These are phyloP conservation scores for Sorex araneus DNA, from an alignment of 2,113 vertebrate species.

Conservation along the genomic window DNA sequence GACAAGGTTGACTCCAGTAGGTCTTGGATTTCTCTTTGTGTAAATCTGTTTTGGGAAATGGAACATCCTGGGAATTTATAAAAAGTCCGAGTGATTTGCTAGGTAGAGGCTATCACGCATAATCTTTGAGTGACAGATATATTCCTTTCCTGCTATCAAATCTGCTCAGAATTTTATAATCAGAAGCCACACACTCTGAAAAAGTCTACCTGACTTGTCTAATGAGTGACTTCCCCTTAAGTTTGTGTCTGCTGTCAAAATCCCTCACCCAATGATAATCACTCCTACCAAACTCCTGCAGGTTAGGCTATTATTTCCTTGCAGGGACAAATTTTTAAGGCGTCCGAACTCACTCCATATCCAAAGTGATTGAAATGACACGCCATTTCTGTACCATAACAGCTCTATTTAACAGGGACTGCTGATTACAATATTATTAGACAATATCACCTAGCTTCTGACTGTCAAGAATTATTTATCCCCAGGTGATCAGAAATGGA, in stretches of 20 bases:
- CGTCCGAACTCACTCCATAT: background rate
- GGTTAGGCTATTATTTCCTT: slow-evolving; percentile 56
- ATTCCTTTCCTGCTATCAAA: slow-evolving; percentile 64
- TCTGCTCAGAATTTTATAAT: slow-evolving; percentile 75
- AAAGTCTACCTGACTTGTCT: slow-evolving; percentile 74
- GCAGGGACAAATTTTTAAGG: slow-evolving; percentile 53
- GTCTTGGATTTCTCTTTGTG: slow-evolving; percentile 47
- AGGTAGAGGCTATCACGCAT: slow-evolving; percentile 43
- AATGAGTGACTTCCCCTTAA: slow-evolving; percentile 75
- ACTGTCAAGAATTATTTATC: slow-evolving; percentile 62
- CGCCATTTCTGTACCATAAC: background rate
- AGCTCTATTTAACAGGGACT: background rate
- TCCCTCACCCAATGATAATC: slow-evolving; percentile 60
- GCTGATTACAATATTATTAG: slow-evolving; percentile 57
- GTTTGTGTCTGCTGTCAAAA: slow-evolving; percentile 80
- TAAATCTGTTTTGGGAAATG: slow-evolving; percentile 45
- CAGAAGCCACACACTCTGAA: slow-evolving; percentile 70
- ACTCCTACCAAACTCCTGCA: slow-evolving; percentile 48
- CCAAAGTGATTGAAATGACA: slow-evolving; percentile 45
- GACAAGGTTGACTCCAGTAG: background rate
- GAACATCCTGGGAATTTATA: slow-evolving; percentile 28
- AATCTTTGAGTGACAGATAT: slow-evolving; percentile 75
- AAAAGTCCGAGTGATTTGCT: slow-evolving; percentile 32
- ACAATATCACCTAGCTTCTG: slow-evolving; percentile 54
- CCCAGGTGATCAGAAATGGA: slow-evolving; percentile 60